Evolutionary conservation across 37 sponge, comb jelly and placozoan genomes (phyloP), one percentile per base, ranked within the genome.

Genomic region (Eunapius fragilis): DNA sequence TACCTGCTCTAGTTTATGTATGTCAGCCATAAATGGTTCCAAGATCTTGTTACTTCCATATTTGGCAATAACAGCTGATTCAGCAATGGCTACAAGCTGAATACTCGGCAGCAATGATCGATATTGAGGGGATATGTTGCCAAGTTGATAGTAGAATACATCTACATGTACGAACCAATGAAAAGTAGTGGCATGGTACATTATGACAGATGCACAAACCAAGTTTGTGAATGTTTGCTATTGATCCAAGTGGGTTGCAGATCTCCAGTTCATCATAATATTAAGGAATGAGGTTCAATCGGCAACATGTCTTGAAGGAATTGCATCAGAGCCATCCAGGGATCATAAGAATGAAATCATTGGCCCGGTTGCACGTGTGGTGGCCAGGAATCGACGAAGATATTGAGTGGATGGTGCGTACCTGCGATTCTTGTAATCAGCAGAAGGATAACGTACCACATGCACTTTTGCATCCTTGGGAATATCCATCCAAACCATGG

Each of bases 191-290:
- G 31, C 25, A 77, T 71, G 27, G 6, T 45, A 47, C 50, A 79
- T 45, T 19, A 85, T 45, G 67, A 25, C 23, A 79, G 9, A 85
- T 28, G 28, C 23, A 87, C 81, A 47, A 85, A 92, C 88, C 88
- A 26, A 92, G 77, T 41, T 92, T 92, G 72, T 92, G 92, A 48
- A 80, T 86, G 25, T 48, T 84, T 2, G 87, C 77, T 85, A 37
- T 90, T 24, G 82, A 69, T 3, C 92, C 92, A 23, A 88, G 69
- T 32, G 88, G 86, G 58, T 86, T 86, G 30, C 79, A 78, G 5
- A 88, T 71, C 75, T 88, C 88, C 26, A 81, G 17, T 10, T 88
- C 88, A 82, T 82, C 88, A 82, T 76, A 88, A 77, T 82, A 88
- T 33, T 41, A 88, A 31, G n/a, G 88, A 82, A 26, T 68, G 28